A percentile compares a stretch with the other conserved stretches of the same genome.
Conservation (phyloP, 2,888 invertebrate species). For the Penaeus monodon region DNA sequence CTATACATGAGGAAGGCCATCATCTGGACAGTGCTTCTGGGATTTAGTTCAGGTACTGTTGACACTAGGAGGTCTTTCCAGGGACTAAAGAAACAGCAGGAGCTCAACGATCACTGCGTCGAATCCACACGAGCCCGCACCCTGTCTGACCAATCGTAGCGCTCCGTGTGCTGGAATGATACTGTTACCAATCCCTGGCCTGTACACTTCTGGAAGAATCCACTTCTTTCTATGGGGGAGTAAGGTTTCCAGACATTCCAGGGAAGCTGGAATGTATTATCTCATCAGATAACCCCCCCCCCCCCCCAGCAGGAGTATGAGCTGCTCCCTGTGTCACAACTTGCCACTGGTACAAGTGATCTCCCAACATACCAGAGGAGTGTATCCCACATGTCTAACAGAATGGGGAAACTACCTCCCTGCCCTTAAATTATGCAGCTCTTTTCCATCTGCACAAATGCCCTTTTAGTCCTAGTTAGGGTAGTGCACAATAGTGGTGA, state of each 20-base stretch:
- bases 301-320: constrained; percentile 15
- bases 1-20: constrained; percentile 24
- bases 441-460: constrained; percentile 26
- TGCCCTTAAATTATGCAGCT: constrained; percentile 38
- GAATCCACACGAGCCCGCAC: constrained; percentile 30
- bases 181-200: constrained; percentile 42
- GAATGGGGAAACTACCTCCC: constrained; percentile 10
- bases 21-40: constrained; percentile 13
- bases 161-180: constrained; percentile 40
- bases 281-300: constrained; percentile 11
- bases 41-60: constrained; percentile 34
- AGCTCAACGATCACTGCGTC: constrained; percentile 40
- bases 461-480: constrained; percentile 14
- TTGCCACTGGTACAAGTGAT: not conserved
- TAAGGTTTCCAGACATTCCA: constrained; percentile 45
- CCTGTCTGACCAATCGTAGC: constrained; percentile 34
- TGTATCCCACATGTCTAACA: not conserved
- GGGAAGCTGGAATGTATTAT: constrained; percentile 35
- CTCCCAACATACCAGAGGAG: not conserved
- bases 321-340: constrained; percentile 18
- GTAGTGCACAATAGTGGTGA: constrained; percentile 26
- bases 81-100: constrained; percentile 34
- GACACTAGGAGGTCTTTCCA: constrained; percentile 29
- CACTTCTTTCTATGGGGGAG: constrained; percentile 33
- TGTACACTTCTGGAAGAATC: constrained; percentile 42